Conservation (phyloP, 1,140 invertebrate genomes). For the Drosophila persimilis region DNA sequence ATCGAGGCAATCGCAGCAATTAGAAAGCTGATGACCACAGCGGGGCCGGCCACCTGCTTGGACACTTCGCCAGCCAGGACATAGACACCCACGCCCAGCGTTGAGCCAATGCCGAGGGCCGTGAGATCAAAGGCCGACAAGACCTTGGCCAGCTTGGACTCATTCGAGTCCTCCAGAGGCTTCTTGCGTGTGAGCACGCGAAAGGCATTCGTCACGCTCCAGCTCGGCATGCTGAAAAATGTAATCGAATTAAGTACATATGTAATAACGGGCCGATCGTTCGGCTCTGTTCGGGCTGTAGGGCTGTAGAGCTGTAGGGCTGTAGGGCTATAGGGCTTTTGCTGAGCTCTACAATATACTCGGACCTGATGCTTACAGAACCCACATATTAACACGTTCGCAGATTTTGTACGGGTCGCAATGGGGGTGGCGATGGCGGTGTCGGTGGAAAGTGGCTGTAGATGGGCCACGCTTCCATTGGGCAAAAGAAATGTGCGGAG, state of each 20-base stretch:
- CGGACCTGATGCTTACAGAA: constrained; percentile 62
- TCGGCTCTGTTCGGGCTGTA: constrained; percentile 1
- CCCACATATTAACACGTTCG: constrained; percentile 68
- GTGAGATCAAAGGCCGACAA: constrained; percentile 91
- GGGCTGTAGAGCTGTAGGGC: not conserved
- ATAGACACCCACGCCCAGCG: constrained; percentile 96
- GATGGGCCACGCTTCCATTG: constrained; percentile 7
- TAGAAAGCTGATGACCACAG: constrained; percentile 93
- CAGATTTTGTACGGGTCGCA: constrained; percentile 21
- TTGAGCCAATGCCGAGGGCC: constrained; percentile 92
- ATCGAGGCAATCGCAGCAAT: constrained; percentile 94
- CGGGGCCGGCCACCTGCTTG: constrained; percentile 91
- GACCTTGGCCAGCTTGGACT: constrained; percentile 89
- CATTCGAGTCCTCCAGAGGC: constrained; percentile 74
- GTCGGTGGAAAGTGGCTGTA: constrained; percentile 26
- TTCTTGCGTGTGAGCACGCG: constrained; percentile 74
- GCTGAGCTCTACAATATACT: constrained; percentile 49
- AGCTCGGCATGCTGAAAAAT: constrained; percentile 69
- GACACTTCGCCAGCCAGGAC: constrained; percentile 95
- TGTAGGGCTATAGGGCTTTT: constrained; percentile 12
- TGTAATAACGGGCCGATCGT: constrained; percentile 14
- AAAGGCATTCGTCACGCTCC: constrained; percentile 67
- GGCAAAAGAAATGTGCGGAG: constrained; percentile 33
- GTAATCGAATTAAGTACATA: constrained; percentile 10
- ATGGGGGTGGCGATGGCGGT: too few relatives aligned